A percentile compares a stretch with the other conserved stretches of the same genome.
Evolutionary conservation across 2,797 vertebrate genomes (phyloP).

Genomic region (Tolypeutes matacus): DNA sequence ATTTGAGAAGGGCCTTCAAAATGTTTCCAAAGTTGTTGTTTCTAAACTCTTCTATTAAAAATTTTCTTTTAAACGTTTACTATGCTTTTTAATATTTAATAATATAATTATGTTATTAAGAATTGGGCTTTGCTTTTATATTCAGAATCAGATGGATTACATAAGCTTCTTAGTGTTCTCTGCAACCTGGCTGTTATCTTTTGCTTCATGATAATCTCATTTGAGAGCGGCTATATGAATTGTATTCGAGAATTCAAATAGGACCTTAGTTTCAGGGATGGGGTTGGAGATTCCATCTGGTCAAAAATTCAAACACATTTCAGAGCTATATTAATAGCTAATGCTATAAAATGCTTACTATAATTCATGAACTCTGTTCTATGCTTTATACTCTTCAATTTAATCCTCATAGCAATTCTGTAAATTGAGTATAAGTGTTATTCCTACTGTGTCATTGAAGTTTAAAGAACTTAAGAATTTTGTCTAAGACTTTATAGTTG

Average conservation of each 20-base stretch:
- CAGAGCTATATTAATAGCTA: not conserved
- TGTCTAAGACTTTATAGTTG: not conserved
- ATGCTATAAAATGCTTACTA: not conserved
- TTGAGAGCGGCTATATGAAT: not conserved
- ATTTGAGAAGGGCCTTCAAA: slow-evolving; percentile 17
- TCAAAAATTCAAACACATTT: not conserved
- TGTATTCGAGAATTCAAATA: not conserved
- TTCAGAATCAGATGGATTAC: slow-evolving; percentile 1
- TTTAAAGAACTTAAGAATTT: not conserved
- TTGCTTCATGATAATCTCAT: not conserved
- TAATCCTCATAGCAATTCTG: not conserved
- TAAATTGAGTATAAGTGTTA: not conserved
- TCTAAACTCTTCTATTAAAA: not conserved
- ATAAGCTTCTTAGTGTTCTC: slow-evolving; percentile 2
- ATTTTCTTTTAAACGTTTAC: not conserved
- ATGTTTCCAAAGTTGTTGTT: not conserved
- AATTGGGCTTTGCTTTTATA: not conserved
- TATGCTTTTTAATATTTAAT: not conserved
- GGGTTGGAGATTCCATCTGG: not conserved
- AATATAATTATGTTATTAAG: not conserved
- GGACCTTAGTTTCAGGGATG: not conserved
- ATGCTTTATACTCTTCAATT: not conserved
- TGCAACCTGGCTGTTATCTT: not conserved
- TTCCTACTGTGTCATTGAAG: not conserved
- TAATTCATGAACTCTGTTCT: not conserved